Percentiles rank a stretch among this genome's conserved stretches.
Conservation (phyloP, 1,140 invertebrate species). For the Scaptomyza hsui region DNA sequence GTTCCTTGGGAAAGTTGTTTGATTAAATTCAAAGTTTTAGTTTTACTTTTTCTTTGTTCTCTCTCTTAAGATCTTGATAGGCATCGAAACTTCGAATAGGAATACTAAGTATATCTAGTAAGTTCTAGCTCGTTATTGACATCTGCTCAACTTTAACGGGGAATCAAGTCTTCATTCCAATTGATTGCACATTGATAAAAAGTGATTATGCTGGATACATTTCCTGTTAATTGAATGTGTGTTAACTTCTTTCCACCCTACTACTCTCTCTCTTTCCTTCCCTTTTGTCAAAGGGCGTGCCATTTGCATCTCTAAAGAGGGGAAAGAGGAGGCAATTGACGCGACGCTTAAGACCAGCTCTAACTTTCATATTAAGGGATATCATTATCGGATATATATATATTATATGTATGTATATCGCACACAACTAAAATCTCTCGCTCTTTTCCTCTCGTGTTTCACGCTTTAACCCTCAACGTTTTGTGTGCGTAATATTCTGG, state of each 20-base stretch:
- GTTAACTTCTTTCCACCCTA: neutral
- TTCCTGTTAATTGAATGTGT: constrained; percentile 43
- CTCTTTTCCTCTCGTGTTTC: neutral
- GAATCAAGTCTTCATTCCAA: constrained; percentile 14
- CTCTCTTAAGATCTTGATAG: neutral
- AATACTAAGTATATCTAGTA: neutral
- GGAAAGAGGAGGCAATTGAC: constrained; percentile 31
- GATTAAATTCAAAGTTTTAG: constrained; percentile 3
- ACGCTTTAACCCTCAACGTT: constrained; percentile 22
- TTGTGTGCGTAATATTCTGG: constrained; percentile 63
- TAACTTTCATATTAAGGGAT: neutral
- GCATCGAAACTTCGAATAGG: neutral
- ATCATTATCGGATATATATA: constrained; percentile 16
- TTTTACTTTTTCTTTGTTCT: neutral
- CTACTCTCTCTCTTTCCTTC: neutral
- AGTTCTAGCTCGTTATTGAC: neutral
- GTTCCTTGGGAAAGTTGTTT: neutral
- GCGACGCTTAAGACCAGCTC: constrained; percentile 19
- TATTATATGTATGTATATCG: constrained; percentile 3
- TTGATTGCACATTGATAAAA: constrained; percentile 30
- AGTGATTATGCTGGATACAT: constrained; percentile 22
- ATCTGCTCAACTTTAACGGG: too few species aligned
- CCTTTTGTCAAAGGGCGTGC: constrained; percentile 36
- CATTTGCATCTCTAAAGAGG: constrained; percentile 38
- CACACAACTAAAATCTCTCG: neutral